phyloP scores from a whole-genome alignment of 2,888 invertebrate genomes.

The Aleiodes testaceus region DNA sequence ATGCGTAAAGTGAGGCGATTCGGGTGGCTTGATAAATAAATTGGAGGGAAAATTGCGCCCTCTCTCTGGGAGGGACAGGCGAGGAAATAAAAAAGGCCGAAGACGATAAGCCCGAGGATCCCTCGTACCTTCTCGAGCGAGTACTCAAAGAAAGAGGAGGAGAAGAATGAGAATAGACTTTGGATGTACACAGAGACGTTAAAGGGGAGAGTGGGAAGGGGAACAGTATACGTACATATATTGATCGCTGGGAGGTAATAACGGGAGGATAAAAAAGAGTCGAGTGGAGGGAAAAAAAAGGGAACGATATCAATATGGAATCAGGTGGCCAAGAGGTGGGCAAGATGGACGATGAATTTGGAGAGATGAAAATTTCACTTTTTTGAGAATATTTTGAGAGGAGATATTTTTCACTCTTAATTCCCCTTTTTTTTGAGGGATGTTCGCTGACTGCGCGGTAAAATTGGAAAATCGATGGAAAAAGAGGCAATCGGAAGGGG shows the following conservation, averaged over 20 bases:
- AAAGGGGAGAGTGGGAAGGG: background rate
- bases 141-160: background rate
- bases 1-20: slow-evolving; percentile 10
- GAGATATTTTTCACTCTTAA: background rate
- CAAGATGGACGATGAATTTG: background rate
- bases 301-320: slow-evolving; percentile 22
- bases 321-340: background rate
- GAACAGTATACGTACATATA: slow-evolving; percentile 46
- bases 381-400: background rate
- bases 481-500: slow-evolving; percentile 47
- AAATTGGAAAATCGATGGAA: slow-evolving; percentile 46
- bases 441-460: slow-evolving; percentile 34
- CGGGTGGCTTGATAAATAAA: slow-evolving; percentile 34
- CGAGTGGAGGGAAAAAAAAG: background rate
- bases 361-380: no score
- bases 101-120: slow-evolving; percentile 16
- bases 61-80: background rate
- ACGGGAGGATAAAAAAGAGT: slow-evolving; percentile 9
- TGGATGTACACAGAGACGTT: background rate
- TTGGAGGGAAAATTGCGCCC: slow-evolving; percentile 6
- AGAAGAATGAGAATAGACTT: slow-evolving; percentile 11
- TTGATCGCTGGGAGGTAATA: slow-evolving; percentile 45
- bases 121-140: slow-evolving; percentile 8
- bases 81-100: slow-evolving; percentile 20
- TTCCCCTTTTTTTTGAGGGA: background rate